These are phyloP conservation scores for Lordiphosa mommai DNA, from an alignment of 1,140 invertebrate species.

Conservation along the genomic window DNA sequence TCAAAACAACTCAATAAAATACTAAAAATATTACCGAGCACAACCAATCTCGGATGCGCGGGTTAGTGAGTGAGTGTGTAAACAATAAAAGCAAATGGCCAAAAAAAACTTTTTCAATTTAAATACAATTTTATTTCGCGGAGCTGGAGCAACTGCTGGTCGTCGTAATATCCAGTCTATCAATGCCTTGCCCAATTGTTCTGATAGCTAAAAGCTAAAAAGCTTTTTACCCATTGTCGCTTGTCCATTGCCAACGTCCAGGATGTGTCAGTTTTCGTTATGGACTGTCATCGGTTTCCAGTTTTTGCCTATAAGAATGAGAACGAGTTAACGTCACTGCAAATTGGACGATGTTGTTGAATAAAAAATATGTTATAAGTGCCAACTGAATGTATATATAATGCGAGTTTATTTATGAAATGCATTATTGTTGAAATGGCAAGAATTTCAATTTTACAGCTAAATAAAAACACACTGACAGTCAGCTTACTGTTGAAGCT, in stretches of 20 bases:
- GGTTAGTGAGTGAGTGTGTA: slow-evolving; percentile 3
- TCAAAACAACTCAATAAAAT: slow-evolving; percentile 76
- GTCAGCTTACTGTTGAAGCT: too few species aligned
- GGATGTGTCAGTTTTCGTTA: slow-evolving; percentile 37
- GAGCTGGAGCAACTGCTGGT: slow-evolving; percentile 1
- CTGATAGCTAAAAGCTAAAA: slow-evolving; percentile 25
- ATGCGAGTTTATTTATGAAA: background rate
- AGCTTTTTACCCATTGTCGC: slow-evolving; percentile 1
- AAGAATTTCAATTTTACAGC: background rate
- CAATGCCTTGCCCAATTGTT: slow-evolving; percentile 32
- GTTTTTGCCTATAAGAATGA: too few species aligned
- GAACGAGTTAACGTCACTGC: slow-evolving; percentile 12
- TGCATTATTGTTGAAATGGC: slow-evolving; percentile 1
- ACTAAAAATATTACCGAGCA: slow-evolving; percentile 51
- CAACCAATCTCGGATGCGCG: slow-evolving; percentile 7
- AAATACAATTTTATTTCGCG: slow-evolving; percentile 59
- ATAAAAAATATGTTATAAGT: slow-evolving; percentile 17
- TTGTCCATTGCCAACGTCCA: background rate
- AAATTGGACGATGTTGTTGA: slow-evolving; percentile 20
- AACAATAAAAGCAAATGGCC: slow-evolving; percentile 46
- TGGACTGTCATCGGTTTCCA: slow-evolving; percentile 1
- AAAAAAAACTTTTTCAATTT: slow-evolving; percentile 71
- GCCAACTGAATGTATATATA: background rate
- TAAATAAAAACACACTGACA: background rate
- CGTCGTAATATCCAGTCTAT: slow-evolving; percentile 48